phyloP scores from a whole-genome alignment of 2,888 invertebrate genomes.

The Unio delphinus region DNA sequence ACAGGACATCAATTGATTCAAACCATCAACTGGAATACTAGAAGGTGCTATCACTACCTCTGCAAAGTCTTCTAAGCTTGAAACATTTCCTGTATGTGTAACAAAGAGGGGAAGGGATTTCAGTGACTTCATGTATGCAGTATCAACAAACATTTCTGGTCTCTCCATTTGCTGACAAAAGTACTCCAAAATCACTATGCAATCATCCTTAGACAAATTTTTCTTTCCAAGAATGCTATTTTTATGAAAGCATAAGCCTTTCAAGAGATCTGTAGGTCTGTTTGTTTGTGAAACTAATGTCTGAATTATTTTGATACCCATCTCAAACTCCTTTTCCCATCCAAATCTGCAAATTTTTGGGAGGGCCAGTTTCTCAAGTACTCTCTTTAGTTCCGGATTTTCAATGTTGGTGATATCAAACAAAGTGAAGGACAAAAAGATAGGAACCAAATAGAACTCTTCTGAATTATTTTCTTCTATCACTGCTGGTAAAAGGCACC shows the following conservation, averaged over 20 bases:
- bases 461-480: background rate
- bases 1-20: background rate
- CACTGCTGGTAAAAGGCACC: conserved; percentile 8
- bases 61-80: background rate
- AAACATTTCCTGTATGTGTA: background rate
- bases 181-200: conserved; percentile 1
- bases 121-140: background rate
- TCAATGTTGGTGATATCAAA: too few relatives aligned
- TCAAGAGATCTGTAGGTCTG: too few relatives aligned
- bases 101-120: conserved; percentile 3
- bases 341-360: too few relatives aligned
- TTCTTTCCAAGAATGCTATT: too few relatives aligned
- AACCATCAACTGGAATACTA: background rate
- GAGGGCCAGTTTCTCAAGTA: too few relatives aligned
- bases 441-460: too few relatives aligned
- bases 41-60: background rate
- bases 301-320: too few relatives aligned
- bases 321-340: too few relatives aligned
- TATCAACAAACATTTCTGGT: background rate
- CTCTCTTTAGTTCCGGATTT: too few relatives aligned
- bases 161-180: background rate
- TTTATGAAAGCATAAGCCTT: too few relatives aligned
- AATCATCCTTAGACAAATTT: background rate
- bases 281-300: too few relatives aligned
- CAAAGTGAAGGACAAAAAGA: too few relatives aligned